These are phyloP conservation scores for Drosophila kurseongensis DNA, from an alignment of 1,140 invertebrate genomes.

Conservation along the genomic window DNA sequence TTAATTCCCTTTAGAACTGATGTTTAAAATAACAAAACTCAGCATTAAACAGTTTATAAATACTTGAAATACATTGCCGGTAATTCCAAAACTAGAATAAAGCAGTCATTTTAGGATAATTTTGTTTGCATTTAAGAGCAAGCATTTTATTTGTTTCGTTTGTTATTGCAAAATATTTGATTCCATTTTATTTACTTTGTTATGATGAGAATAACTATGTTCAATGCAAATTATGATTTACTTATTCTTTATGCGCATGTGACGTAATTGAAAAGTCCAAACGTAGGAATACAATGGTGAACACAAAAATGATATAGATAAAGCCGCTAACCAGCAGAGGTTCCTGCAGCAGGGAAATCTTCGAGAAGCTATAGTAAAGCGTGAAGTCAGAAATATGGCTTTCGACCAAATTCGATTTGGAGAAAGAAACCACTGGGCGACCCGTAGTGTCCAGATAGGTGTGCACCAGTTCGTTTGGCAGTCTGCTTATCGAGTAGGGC, in stretches of 20 bases:
- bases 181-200: neutral
- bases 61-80: too few species aligned
- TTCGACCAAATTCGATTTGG: constrained; percentile 96
- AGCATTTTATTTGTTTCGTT: constrained; percentile 10
- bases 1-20: neutral
- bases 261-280: constrained; percentile 96
- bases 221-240: constrained; percentile 1
- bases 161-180: constrained; percentile 19
- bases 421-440: constrained; percentile 93
- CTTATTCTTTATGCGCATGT: constrained; percentile 85
- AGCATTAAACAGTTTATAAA: neutral
- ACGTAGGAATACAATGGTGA: constrained; percentile 97
- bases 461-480: constrained; percentile 91
- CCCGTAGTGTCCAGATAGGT: constrained; percentile 98
- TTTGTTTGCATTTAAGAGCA: neutral
- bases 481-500: constrained; percentile 92
- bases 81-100: too few species aligned
- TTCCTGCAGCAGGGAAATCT: constrained; percentile 94
- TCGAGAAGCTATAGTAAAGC: constrained; percentile 95
- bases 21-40: neutral
- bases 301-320: constrained; percentile 95
- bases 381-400: constrained; percentile 97
- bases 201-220: constrained; percentile 18
- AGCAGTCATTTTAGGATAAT: neutral
- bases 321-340: constrained; percentile 95